Evolutionary conservation across 2,888 invertebrate species (phyloP).

Genomic region (Malthinus flaveolus): DNA sequence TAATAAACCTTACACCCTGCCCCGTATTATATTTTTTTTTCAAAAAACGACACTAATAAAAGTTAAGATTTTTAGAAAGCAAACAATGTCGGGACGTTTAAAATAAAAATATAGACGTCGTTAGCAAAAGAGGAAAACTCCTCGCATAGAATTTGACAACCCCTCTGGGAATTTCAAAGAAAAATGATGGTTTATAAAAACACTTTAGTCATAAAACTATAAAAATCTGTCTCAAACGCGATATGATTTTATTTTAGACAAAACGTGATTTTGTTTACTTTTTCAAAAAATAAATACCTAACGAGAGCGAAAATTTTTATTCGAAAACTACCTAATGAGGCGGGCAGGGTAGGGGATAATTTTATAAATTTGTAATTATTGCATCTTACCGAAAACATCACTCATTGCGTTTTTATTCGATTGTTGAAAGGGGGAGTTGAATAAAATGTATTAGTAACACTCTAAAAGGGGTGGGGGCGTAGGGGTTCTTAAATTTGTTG

Average conservation of each 20-base stretch:
- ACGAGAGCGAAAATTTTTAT: background rate
- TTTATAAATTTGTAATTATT: too few relatives aligned
- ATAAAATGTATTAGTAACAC: too few relatives aligned
- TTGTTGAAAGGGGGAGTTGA: too few relatives aligned
- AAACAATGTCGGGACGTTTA: constrained; percentile 28
- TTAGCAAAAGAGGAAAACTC: constrained; percentile 36
- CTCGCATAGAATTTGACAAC: constrained; percentile 48
- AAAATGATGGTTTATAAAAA: constrained; percentile 55
- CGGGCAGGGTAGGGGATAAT: too few relatives aligned
- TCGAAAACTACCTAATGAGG: too few relatives aligned
- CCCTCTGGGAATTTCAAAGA: constrained; percentile 48
- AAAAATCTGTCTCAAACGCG: constrained; percentile 38
- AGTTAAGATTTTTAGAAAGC: constrained; percentile 18
- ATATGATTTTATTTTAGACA: constrained; percentile 3
- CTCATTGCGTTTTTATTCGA: too few relatives aligned
- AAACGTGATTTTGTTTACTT: constrained; percentile 4
- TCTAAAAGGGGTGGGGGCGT: too few relatives aligned
- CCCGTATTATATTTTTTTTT: too few relatives aligned
- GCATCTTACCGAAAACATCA: too few relatives aligned
- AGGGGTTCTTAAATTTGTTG: too few relatives aligned
- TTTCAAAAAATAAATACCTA: constrained; percentile 1
- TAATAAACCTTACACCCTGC: too few relatives aligned
- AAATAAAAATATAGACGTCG: constrained; percentile 41
- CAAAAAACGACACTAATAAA: too few relatives aligned
- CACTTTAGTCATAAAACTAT: constrained; percentile 54